Conservation (phyloP, 2,797 vertebrate genomes). For the Argyrosomus regius region DNA sequence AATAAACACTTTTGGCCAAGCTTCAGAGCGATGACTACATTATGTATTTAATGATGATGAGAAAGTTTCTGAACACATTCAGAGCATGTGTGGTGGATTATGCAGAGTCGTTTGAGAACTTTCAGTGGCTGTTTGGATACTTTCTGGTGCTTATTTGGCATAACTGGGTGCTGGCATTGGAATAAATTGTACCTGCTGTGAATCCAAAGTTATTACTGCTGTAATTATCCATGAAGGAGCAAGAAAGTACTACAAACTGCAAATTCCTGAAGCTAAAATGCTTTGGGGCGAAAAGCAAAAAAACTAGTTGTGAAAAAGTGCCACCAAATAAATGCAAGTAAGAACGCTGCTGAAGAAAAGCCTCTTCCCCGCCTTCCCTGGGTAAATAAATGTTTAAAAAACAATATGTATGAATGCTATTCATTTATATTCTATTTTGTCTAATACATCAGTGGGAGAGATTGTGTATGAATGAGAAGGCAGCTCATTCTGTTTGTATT, state of each 20-base stretch:
- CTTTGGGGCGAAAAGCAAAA: not conserved
- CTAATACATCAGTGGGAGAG: constrained; percentile 5
- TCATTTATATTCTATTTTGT: constrained; percentile 38
- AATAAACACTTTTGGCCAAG: not conserved
- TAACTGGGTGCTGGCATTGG: not conserved
- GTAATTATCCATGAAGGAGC: not conserved
- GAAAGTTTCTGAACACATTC: not conserved
- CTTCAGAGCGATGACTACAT: not conserved
- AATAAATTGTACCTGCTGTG: not conserved
- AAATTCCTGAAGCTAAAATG: not conserved
- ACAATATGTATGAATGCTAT: constrained; percentile 11
- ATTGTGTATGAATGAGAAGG: constrained; percentile 16
- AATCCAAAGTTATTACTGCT: not conserved
- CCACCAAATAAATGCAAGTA: not conserved
- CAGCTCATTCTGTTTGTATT: constrained; percentile 33
- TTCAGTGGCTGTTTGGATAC: not conserved
- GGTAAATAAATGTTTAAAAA: constrained; percentile 29
- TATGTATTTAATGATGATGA: not conserved
- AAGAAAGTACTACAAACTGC: not conserved
- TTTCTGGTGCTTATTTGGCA: not conserved
- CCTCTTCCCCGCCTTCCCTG: not conserved
- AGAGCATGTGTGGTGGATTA: not conserved
- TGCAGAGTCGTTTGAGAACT: not conserved
- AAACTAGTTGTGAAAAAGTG: not conserved
- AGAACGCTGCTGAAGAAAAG: not conserved